Evolutionary conservation across 2,113 vertebrate species (phyloP), one percentile per base, ranked within the genome.

Genomic region (Anolis carolinensis): DNA sequence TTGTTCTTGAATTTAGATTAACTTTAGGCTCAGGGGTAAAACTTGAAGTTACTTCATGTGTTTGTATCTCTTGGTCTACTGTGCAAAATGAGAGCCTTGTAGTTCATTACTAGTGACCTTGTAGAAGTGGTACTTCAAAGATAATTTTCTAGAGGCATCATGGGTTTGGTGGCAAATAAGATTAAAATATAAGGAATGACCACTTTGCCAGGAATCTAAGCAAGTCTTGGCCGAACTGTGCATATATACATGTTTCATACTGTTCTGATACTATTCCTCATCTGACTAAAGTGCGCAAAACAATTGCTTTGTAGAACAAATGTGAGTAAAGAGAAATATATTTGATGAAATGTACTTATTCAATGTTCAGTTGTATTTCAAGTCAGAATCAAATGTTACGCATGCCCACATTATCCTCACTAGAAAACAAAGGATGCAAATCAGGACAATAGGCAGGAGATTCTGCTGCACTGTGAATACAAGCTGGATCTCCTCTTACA

Each of bases 1-100:
- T 97, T 98, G 97, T 98, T 96, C 98, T 96, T 92, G 84, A 95
- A 93, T 97, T 97, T 96, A 95, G 97, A 97, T 97, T 94, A 97
- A 95, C 92, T 93, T 94, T 83, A 14, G 18, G 71, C 92, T 92
- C 80, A 14, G 90, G 91, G 72, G 89, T 83, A 88, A 92, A 94
- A 88, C 91, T 89, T 79, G 10, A 27, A 83, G 89, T 50, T 62
- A 62, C 68, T 83, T 0, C 14, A 65, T 85, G 16, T 1, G 5
- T 83, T 83, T 1, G 2, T 73, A 9, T 82, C 83, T 90, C 87
- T 84, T 1, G 27, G 71, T 11, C 0, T 68, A 59, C 84, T 77
- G 25, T 0, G 0, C 25, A 27, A 71, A 80, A 79, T 13, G 73
- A 32, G 9, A 55, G 86, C 63, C 78, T 83, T 65, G 70, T 36